Base-by-base conservation (phyloP, 2,113 vertebrate species). In the Ceyx margarethae region DNA sequence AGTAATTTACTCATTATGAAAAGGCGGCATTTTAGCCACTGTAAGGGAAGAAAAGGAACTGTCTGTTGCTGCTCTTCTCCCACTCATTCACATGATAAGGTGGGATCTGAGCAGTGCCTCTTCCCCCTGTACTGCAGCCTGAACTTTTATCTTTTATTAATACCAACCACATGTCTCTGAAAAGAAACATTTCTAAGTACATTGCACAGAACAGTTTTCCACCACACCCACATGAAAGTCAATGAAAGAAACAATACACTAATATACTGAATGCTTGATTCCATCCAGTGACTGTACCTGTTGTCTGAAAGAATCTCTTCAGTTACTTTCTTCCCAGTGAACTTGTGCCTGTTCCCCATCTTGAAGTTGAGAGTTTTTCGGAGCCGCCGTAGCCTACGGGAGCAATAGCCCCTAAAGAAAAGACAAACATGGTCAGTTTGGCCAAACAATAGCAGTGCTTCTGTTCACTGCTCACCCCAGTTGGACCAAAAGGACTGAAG, bases 291-390 rank as follows among this genome's bases (percentile, higher is more conserved):
- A 54, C 35, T 13, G 14, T 97, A 99, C 99, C 99, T 98, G 97
- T 96, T 99, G 96, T 99, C 99, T 48, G 98, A 98, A 28, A 99
- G 97, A 79, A 99, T 98, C 74, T 99, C 99, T 31, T 98, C 98
- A 0, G 98, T 99, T 20, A 99, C 97, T 97, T 99, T 99, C 94
- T 99, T 99, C 56, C 99, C 99, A 18, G 98, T 98, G 96, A 99
- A 99, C 82, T 99, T 99, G 96, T 99, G 99, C 57, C 99, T 97
- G 97, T 99, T 99, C 50, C 99, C 99, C 98, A 99, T 99, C 97
- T 98, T 99, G 97, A 99, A 99, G 93, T 98, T 99, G 66, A 99
- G 98, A 18, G 99, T 99, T 95, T 99, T 99, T 53, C 99, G 98
- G 72, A 99, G 98, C 25, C 99, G 98, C 31, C 99, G 98, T 45